These are phyloP conservation scores for Zhengitettix transpicula DNA, from an alignment of 2,888 invertebrate genomes.

Conservation along the genomic window DNA sequence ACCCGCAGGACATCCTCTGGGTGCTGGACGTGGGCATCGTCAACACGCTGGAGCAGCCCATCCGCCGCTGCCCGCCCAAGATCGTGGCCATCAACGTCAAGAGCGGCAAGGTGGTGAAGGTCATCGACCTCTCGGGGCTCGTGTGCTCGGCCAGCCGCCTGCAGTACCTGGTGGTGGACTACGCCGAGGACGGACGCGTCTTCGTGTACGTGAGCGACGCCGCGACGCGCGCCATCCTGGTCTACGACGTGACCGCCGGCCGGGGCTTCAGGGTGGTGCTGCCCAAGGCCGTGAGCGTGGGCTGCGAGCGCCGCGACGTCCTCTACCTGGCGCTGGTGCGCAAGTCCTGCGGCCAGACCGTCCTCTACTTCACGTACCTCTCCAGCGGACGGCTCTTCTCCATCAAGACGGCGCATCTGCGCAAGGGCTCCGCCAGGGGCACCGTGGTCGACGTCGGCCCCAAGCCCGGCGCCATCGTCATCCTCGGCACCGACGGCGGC, in stretches of 20 bases:
- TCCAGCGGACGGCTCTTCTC: constrained; percentile 44
- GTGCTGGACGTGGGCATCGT: constrained; percentile 52
- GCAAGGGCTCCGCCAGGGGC: constrained; percentile 35
- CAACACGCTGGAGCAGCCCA: constrained; percentile 45
- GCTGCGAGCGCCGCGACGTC: constrained; percentile 38
- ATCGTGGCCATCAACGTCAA: constrained; percentile 43
- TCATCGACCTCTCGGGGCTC: constrained; percentile 40
- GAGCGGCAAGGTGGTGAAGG: constrained; percentile 38
- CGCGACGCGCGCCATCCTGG: constrained; percentile 45
- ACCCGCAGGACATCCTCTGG: constrained; percentile 52
- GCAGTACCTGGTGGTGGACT: constrained; percentile 53
- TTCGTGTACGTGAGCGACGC: constrained; percentile 47
- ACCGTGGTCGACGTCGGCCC: constrained; percentile 39
- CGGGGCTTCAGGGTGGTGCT: constrained; percentile 45
- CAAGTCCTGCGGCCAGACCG: constrained; percentile 36
- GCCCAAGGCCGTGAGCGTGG: constrained; percentile 33
- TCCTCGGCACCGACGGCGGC: constrained; percentile 42
- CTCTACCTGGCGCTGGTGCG: constrained; percentile 47
- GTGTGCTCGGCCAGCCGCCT: constrained; percentile 40
- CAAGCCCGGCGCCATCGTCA: constrained; percentile 36
- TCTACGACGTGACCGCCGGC: constrained; percentile 44
- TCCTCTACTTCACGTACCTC: constrained; percentile 45
- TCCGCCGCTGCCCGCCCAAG: constrained; percentile 46
- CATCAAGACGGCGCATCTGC: constrained; percentile 42
- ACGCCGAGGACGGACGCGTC: constrained; percentile 33